Conservation (phyloP, 2,888 invertebrate species). For the Agrilus cyanescens region DNA sequence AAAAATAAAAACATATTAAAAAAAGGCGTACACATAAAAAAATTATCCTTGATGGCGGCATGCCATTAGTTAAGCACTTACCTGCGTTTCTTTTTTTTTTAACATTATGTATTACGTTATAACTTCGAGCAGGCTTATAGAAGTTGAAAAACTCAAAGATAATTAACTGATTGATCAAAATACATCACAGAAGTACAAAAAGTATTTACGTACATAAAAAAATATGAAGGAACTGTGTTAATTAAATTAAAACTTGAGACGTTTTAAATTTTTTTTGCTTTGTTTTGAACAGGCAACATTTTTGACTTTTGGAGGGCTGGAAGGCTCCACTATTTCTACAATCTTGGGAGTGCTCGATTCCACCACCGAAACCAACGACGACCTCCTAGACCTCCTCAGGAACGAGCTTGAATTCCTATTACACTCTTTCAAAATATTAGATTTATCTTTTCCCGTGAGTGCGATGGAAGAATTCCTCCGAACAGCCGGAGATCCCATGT, state of each 20-base stretch:
- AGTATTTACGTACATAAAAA: too few species aligned
- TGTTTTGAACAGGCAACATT: slow-evolving; percentile 25
- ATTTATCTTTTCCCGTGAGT: background rate
- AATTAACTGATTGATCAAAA: too few species aligned
- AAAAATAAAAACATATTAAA: too few species aligned
- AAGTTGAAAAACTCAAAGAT: too few species aligned
- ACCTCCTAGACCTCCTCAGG: slow-evolving; percentile 6
- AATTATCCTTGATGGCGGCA: too few species aligned
- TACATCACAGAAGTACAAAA: too few species aligned
- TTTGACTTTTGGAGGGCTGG: slow-evolving; percentile 27
- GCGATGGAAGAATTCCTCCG: background rate
- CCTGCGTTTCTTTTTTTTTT: too few species aligned
- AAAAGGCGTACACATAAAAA: too few species aligned
- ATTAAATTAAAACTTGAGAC: slow-evolving; percentile 17
- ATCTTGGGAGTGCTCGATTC: slow-evolving; percentile 9
- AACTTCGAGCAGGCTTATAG: too few species aligned
- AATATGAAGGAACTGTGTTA: too few species aligned
- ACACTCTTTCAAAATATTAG: slow-evolving; percentile 1
- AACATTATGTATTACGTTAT: too few species aligned
- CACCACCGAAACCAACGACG: slow-evolving; percentile 14
- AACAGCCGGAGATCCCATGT: slow-evolving; percentile 4
- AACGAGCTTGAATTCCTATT: slow-evolving; percentile 2
- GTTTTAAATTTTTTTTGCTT: slow-evolving; percentile 29
- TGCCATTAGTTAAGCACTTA: too few species aligned
- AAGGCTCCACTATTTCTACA: slow-evolving; percentile 18